Conservation (phyloP, 2,113 vertebrate species). For the Xenotilapia longispinis region DNA sequence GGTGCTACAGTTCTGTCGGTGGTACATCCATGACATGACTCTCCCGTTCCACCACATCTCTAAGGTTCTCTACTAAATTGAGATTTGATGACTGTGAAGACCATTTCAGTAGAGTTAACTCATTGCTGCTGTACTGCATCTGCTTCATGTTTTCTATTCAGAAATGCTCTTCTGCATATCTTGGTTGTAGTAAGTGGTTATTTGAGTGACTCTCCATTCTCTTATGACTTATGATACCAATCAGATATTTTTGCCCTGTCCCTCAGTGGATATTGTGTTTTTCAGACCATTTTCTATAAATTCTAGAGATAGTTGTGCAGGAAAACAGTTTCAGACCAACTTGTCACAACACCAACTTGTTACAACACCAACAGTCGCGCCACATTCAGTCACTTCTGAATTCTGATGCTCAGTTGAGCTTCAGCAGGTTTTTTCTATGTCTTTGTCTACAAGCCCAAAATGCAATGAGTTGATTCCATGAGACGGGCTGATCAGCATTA, state of each 20-base stretch:
- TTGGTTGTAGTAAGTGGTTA: neutral
- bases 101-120: neutral
- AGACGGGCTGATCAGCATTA: neutral
- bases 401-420: neutral
- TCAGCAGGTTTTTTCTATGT: neutral
- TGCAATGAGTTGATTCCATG: neutral
- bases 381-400: neutral
- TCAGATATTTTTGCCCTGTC: neutral
- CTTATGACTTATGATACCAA: neutral
- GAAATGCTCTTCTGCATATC: neutral
- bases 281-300: neutral
- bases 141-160: neutral
- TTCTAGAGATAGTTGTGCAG: neutral
- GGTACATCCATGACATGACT: neutral
- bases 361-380: fast-evolving
- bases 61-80: neutral
- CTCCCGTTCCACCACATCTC: neutral
- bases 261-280: neutral
- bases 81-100: neutral
- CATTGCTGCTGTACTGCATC: neutral
- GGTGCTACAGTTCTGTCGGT: neutral
- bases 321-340: neutral
- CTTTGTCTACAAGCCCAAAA: neutral
- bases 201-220: neutral
- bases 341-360: neutral